Evolutionary conservation across 2,888 invertebrate species (phyloP), one percentile per base, ranked within the genome.

Genomic region (Fissipunctia ypsillon): DNA sequence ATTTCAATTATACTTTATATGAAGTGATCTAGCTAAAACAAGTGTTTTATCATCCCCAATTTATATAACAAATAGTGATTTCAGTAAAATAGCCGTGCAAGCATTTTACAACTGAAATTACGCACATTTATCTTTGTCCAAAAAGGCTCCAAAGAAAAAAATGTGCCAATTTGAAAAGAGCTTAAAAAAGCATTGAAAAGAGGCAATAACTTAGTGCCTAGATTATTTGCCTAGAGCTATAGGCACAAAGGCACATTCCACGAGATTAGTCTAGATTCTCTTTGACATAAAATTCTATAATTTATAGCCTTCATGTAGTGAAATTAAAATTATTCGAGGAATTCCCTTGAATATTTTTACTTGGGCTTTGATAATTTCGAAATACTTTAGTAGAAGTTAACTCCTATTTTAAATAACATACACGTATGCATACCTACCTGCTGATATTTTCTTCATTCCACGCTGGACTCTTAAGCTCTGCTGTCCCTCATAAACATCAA

Each of bases 101-200:
- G 35, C 74, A 43, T 50, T 78, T 65, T 56, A 78, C 48, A 56
- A 38, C 22, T 22, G 19, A 78, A 74, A 78, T 78, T 60, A 69
- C 60, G 3, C 12, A 14, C 43, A 69, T 78, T 38, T 14, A 28
- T 78, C 78, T 60, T 31, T 50, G 74, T 65, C 48, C 22, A 22
- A 68, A 35, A 68, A 61, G n/a, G 28, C 12, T 48, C 50, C 7
- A 25, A 48, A 50, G 64, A 78, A 69, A 69, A n/a, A 75, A 60
- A 78, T 54, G 61, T 56, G 19, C 16, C 61, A 59, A 66, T 70
- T 70, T 75, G 69, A 61, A 54, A 56, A 63, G 54, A 52, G 35
- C n/a, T n/a, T n/a, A n/a, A n/a, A n/a, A n/a, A n/a, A n/a, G n/a
- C n/a, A n/a, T n/a, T n/a, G n/a, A n/a, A n/a, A n/a, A n/a, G n/a